phyloP scores from a whole-genome alignment of 2,113 vertebrate species.

The Orthonyx spaldingii region DNA sequence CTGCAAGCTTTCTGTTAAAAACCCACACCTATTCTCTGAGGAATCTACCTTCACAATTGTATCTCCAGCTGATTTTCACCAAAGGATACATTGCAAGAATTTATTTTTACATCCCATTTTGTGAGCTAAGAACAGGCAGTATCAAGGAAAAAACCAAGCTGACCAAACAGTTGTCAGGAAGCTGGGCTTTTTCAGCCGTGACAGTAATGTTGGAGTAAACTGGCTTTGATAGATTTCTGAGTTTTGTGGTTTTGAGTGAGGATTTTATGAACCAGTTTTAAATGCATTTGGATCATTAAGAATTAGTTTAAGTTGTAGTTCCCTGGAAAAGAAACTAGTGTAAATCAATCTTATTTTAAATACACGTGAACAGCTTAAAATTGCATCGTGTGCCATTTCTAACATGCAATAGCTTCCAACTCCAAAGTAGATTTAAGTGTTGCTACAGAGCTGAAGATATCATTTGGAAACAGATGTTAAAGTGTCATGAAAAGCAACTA shows the following conservation, averaged over 20 bases:
- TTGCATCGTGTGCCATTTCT: background rate
- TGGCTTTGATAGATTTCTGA: background rate
- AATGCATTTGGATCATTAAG: constrained; percentile 52
- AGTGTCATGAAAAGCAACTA: constrained; percentile 47
- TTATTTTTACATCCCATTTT: background rate
- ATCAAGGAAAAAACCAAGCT: background rate
- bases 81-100: background rate
- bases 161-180: background rate
- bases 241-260: background rate
- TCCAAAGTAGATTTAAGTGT: constrained; percentile 59
- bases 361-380: constrained; percentile 50
- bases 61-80: background rate
- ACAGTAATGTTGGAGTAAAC: background rate
- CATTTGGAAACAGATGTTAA: constrained; percentile 59
- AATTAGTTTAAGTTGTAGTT: constrained; percentile 59
- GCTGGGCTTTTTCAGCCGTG: background rate
- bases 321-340: constrained; percentile 27
- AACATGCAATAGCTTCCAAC: constrained; percentile 38
- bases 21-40: background rate
- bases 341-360: constrained; percentile 64
- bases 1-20: background rate
- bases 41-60: background rate
- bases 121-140: background rate
- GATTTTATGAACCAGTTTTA: constrained; percentile 46
- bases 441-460: constrained; percentile 36